phyloP scores from a whole-genome alignment of 2,797 vertebrate genomes.

The Eidolon dupreanum region DNA sequence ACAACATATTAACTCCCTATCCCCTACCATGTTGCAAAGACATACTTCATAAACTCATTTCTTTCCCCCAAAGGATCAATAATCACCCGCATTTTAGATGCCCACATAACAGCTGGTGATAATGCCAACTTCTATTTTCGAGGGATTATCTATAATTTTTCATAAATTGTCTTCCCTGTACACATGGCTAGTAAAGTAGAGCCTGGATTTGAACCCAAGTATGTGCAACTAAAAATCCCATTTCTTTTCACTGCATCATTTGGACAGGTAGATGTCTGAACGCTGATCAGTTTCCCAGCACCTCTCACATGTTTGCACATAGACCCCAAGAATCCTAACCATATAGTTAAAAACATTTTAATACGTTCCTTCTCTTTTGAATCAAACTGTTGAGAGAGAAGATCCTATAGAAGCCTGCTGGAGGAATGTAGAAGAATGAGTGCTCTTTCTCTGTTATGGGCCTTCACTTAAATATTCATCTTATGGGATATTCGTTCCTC shows the following conservation, averaged over 20 bases:
- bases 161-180: not conserved
- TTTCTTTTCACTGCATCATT: not conserved
- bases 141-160: not conserved
- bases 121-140: not conserved
- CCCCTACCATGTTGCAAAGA: not conserved
- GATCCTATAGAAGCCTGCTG: not conserved
- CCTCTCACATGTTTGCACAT: not conserved
- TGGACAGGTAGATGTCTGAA: not conserved
- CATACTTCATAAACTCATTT: not conserved
- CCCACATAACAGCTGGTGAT: not conserved
- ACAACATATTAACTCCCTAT: not conserved
- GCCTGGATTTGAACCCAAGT: not conserved
- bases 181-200: not conserved
- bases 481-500: not conserved
- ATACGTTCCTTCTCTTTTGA: not conserved
- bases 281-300: not conserved
- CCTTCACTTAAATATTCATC: not conserved
- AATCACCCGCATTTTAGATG: not conserved
- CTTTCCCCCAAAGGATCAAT: not conserved
- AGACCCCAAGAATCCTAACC: not conserved
- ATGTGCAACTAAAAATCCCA: not conserved
- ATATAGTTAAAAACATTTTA: not conserved
- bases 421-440: not conserved
- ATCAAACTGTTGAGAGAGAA: not conserved
- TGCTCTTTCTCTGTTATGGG: not conserved